These are phyloP conservation scores for Epinotia demarniana DNA, from an alignment of 2,888 invertebrate species.

Conservation along the genomic window DNA sequence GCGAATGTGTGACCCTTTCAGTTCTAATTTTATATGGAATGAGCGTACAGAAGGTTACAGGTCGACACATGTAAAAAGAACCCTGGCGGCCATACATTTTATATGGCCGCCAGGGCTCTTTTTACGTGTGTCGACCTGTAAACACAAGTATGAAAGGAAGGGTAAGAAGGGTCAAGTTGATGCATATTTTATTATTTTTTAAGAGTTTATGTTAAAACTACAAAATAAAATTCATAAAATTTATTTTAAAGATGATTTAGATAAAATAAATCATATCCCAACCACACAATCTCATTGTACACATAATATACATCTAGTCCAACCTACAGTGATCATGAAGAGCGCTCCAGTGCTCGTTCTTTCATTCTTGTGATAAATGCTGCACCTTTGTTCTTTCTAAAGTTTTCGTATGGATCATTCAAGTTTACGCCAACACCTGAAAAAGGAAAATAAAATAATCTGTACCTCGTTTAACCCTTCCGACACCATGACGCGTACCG, in stretches of 20 bases:
- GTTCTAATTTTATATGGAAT: no score
- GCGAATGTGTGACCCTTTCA: no score
- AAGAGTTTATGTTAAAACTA: neutral
- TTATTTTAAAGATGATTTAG: constrained; percentile 79
- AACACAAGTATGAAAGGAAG: neutral
- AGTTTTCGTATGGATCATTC: constrained; percentile 98
- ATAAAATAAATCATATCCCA: constrained; percentile 80
- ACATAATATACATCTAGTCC: constrained; percentile 70
- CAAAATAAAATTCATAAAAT: constrained; percentile 68
- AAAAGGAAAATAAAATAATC: constrained; percentile 44
- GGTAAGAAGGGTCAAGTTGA: neutral
- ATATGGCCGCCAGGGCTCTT: no score
- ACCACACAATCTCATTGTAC: constrained; percentile 74
- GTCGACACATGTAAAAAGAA: no score
- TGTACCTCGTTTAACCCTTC: neutral
- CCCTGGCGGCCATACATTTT: no score
- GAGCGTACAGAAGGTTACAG: no score
- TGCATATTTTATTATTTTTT: no score
- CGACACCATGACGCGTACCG: no score
- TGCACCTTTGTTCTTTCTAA: constrained; percentile 97
- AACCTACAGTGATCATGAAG: constrained; percentile 70
- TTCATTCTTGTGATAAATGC: constrained; percentile 98
- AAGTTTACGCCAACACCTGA: constrained; percentile 95
- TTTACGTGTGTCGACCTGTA: no score
- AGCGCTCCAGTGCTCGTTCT: constrained; percentile 92